Conservation (phyloP, 2,797 vertebrate species). For the Dermochelys coriacea region DNA sequence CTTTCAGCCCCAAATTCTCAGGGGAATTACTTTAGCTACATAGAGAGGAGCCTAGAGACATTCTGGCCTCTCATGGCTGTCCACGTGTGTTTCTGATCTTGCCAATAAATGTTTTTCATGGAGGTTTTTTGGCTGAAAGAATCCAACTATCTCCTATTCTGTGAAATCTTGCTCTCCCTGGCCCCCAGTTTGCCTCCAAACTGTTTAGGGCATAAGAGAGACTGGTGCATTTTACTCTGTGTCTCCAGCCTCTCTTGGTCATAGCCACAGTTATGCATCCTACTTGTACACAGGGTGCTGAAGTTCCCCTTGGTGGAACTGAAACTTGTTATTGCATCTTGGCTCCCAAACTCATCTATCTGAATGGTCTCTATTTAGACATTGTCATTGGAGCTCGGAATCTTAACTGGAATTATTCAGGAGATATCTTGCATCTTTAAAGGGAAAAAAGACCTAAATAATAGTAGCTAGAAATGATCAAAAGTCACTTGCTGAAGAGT, state of each 20-base stretch:
- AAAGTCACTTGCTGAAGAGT: constrained; percentile 17
- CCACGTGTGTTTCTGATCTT: not conserved
- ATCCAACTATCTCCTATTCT: not conserved
- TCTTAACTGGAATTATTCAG: not conserved
- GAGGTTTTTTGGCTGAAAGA: not conserved
- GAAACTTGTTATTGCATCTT: constrained; percentile 21
- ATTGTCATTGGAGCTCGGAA: constrained; percentile 16
- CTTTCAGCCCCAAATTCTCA: not conserved
- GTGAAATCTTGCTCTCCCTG: not conserved
- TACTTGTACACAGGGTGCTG: constrained; percentile 36
- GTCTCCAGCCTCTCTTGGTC: not conserved
- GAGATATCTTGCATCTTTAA: constrained; percentile 40
- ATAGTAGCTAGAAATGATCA: constrained; percentile 33
- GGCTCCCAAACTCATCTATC: constrained; percentile 13
- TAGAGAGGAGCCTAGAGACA: not conserved
- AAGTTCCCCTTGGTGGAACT: constrained; percentile 39
- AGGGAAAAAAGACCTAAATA: constrained; percentile 14
- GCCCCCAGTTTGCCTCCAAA: constrained; percentile 3
- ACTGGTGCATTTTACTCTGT: constrained; percentile 31
- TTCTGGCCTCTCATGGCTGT: not conserved
- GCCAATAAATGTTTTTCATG: not conserved
- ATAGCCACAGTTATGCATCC: constrained; percentile 64
- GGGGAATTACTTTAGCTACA: not conserved
- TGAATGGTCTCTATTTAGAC: constrained; percentile 25
- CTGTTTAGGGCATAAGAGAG: not conserved